Base-by-base conservation (phyloP, 2,797 vertebrate genomes). In the Acestrorhynchus altus region DNA sequence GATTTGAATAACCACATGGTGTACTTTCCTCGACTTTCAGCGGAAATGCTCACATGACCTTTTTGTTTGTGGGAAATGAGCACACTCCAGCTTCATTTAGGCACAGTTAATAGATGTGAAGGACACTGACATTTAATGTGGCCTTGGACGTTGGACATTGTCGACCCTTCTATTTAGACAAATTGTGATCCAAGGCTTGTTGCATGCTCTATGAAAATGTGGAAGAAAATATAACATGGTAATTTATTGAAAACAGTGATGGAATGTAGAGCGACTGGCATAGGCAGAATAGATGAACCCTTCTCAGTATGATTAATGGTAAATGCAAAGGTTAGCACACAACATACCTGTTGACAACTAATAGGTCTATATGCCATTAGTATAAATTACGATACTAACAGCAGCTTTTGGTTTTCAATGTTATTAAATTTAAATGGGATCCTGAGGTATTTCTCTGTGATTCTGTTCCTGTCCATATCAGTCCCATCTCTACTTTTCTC, bases 41-140 rank as follows among this genome's bases (percentile, higher is more conserved):
- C 26, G n/a, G 22, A 46, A 47, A n/a, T 11, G 44, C 24, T 24
- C 0, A 12, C n/a, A 0, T 52, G 42, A 4, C 22, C 54, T 61
- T 75, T 66, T 46, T 60, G 46, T 81, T 77, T 28, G 35, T 63
- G 46, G 31, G 60, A 54, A 76, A 81, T 46, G 26, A 26, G 44
- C 56, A 13, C 0, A 4, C 10, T 7, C 13, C 31, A 56, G 59
- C 9, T 2, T 39, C 35, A 61, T 35, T 39, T 35, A 66, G 44
- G 7, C 52, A 59, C 40, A 46, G 51, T 51, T 42, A 49, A 16
- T 49, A 6, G 61, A 59, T 66, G 39, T 72, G 44, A 76, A 76
- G 44, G 67, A 67, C 54, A 39, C 13, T 64, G 54, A 28, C 24
- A 68, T 72, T 61, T 75, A 67, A 80, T 12, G 3, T 74, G 69